Conservation (phyloP, 2,113 vertebrate species). For the Ptilonorhynchus violaceus region DNA sequence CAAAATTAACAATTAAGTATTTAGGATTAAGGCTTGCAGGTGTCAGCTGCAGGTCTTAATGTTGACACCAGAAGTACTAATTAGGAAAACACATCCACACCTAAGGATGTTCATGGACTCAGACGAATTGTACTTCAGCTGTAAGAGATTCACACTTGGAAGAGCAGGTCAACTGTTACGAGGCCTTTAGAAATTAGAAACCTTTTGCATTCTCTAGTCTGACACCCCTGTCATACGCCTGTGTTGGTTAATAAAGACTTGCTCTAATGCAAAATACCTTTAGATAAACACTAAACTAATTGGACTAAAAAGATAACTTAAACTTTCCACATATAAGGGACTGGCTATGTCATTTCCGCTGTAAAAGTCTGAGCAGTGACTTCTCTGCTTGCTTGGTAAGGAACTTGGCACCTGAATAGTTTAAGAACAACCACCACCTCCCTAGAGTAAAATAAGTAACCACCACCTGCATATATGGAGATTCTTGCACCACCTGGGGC, state of each 20-base stretch:
- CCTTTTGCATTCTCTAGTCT: not conserved
- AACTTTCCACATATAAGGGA: not conserved
- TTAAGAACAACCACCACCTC: not conserved
- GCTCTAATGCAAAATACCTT: not conserved
- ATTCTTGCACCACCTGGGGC: not conserved
- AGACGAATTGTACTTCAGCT: not conserved
- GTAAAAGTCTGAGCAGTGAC: not conserved
- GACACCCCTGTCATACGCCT: not conserved
- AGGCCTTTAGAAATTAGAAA: not conserved
- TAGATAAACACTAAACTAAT: not conserved
- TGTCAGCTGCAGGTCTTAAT: not conserved
- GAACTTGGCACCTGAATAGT: not conserved
- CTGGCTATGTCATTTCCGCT: not conserved
- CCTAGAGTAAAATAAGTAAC: not conserved
- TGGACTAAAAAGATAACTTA: not conserved
- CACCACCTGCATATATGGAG: fast-evolving
- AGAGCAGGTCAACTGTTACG: not conserved
- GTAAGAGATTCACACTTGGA: not conserved
- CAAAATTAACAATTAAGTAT: not conserved
- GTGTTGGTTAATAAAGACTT: not conserved
- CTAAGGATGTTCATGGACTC: not conserved
- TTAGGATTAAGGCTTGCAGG: not conserved
- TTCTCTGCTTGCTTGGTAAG: not conserved
- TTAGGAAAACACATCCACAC: not conserved
- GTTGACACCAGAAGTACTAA: not conserved